Evolutionary conservation across 2,113 vertebrate species (phyloP).

Genomic region (Harpagus bidentatus): DNA sequence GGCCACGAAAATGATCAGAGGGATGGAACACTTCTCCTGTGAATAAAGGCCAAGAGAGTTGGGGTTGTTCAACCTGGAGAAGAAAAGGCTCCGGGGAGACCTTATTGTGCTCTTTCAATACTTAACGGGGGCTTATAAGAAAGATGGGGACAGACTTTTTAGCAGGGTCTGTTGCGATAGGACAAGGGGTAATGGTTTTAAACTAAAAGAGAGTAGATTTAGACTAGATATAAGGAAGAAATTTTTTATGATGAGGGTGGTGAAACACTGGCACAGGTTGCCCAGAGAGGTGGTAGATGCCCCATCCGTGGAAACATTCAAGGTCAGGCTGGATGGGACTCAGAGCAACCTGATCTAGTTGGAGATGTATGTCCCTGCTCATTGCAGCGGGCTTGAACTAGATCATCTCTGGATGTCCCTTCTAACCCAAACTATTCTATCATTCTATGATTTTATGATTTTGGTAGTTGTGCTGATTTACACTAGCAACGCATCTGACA

Average conservation of each 20-base stretch:
- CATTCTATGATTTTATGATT: neutral
- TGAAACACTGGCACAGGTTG: neutral
- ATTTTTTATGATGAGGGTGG: neutral
- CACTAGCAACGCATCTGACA: neutral
- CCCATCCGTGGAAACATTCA: neutral
- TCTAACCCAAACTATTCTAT: neutral
- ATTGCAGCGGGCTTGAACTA: neutral
- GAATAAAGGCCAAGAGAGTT: neutral
- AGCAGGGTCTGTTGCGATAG: neutral
- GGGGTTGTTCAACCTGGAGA: neutral
- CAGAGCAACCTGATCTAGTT: neutral
- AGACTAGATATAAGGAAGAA: neutral
- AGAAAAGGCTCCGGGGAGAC: neutral
- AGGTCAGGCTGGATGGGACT: neutral
- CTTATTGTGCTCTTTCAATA: neutral
- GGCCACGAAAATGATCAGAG: neutral
- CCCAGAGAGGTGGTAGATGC: neutral
- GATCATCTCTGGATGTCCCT: neutral
- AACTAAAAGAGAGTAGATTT: neutral
- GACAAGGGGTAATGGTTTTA: neutral
- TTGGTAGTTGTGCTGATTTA: accelerated
- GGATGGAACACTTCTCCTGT: neutral
- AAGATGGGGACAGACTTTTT: neutral
- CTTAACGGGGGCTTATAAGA: neutral
- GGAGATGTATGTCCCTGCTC: neutral